phyloP scores from a whole-genome alignment of 2,888 invertebrate genomes.

The Masnerella sp. region DNA sequence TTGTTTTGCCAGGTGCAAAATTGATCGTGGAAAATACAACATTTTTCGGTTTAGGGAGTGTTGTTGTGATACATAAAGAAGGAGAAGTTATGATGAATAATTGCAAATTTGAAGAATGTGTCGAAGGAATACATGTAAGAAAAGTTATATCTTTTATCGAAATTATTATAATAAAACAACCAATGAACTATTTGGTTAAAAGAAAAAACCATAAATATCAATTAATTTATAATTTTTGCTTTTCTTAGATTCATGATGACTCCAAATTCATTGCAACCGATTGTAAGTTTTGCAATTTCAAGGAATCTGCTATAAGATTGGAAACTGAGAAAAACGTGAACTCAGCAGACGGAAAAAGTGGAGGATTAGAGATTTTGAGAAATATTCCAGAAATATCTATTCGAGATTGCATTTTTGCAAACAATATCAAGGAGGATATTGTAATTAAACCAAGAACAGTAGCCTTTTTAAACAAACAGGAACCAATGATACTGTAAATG shows the following conservation, averaged over 20 bases:
- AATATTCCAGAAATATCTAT: slow-evolving; percentile 66
- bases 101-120: slow-evolving; percentile 75
- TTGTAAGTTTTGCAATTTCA: slow-evolving; percentile 77
- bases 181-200: too few species aligned
- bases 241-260: slow-evolving; percentile 77
- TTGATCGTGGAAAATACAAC: slow-evolving; percentile 78
- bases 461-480: slow-evolving; percentile 64
- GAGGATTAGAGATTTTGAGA: slow-evolving; percentile 66
- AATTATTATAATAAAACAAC: too few species aligned
- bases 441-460: slow-evolving; percentile 63
- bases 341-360: slow-evolving; percentile 64
- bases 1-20: slow-evolving; percentile 78
- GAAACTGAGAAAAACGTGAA: slow-evolving; percentile 76
- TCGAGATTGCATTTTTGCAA: slow-evolving; percentile 70
- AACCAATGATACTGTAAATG: slow-evolving; percentile 64
- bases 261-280: slow-evolving; percentile 72
- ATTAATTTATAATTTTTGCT: too few species aligned
- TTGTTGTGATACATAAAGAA: slow-evolving; percentile 75
- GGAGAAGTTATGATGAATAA: slow-evolving; percentile 71
- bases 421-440: slow-evolving; percentile 70
- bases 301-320: slow-evolving; percentile 79
- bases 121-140: slow-evolving; percentile 73
- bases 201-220: too few species aligned
- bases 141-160: not conserved
- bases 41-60: slow-evolving; percentile 79